Percentiles rank a stretch among this genome's conserved stretches.
Conservation (phyloP, 2,888 invertebrate species). For the Teleiodes luculella region DNA sequence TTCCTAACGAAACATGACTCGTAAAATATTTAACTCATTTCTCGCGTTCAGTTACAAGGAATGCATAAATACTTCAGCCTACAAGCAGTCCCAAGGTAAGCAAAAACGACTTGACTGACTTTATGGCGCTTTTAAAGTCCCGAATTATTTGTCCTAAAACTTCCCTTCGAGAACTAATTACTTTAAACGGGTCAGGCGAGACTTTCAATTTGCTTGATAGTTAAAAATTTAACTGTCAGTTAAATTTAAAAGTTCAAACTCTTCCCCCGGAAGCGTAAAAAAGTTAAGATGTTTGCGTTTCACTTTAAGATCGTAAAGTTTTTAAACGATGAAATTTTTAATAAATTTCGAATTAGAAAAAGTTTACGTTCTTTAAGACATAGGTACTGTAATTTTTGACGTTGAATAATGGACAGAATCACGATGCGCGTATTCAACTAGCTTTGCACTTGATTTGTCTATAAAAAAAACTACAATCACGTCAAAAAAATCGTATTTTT, state of each 20-base stretch:
- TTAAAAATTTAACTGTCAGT: slow-evolving; percentile 5
- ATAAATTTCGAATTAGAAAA: background rate
- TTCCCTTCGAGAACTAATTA: background rate
- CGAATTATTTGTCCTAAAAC: background rate
- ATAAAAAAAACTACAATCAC: too few species aligned
- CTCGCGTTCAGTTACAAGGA: too few species aligned
- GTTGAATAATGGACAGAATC: too few species aligned
- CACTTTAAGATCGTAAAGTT: background rate
- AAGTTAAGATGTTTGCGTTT: background rate
- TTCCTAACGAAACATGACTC: too few species aligned
- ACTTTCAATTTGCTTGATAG: slow-evolving; percentile 6
- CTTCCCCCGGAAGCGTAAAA: background rate
- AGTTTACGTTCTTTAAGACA: too few species aligned
- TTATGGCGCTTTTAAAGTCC: background rate
- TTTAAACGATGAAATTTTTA: background rate
- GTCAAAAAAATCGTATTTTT: too few species aligned
- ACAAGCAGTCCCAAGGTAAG: background rate
- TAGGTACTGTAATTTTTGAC: too few species aligned
- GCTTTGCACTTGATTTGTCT: too few species aligned
- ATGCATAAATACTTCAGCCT: background rate
- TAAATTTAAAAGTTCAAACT: background rate
- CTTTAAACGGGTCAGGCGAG: slow-evolving; percentile 1
- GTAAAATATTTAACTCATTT: too few species aligned
- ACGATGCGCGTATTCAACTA: too few species aligned
- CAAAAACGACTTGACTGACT: background rate